Evolutionary conservation across 2,888 invertebrate species (phyloP), one percentile per base, ranked within the genome.

Genomic region (Argyresthia goedartella): DNA sequence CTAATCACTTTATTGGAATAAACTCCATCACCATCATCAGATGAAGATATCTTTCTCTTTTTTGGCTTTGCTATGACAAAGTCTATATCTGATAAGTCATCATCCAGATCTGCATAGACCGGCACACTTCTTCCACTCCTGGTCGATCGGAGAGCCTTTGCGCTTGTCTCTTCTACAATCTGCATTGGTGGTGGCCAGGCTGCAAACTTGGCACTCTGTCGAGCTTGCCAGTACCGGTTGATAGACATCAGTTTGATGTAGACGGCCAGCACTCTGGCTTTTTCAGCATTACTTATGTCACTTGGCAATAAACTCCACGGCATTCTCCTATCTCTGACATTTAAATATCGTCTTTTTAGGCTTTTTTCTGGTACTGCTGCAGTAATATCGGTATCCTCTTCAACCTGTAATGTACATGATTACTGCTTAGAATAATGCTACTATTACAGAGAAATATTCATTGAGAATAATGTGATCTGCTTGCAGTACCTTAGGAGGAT

Each of bases 211-310:
- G 72, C 62, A 25, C 76, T 73, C 55, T 75, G 75, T 49, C 84
- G 69, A 0, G 84, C 84, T 61, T 82, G 80, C 3, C 71, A 69
- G 57, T 86, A 81, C 50, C 63, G 79, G 53, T 81, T 81, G 39
- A 84, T 67, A 10, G 85, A 80, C 81, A 84, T 81, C 15, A 85
- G 62, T 65, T 84, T 82, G 14, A 82, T 76, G 53, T 86, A 85
- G 16, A 81, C 80, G 47, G 84, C 78, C 25, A 86, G 65, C 16
- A 76, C 73, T 8, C 75, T 71, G 13, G 84, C 84, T 60, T 82
- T 82, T 56, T 86, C 82, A 33, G 77, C 72, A 43, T 72, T 73
- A 16, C 76, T 74, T 48, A 84, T 61, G 36, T 70, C 61, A 16
- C 60, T 66, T 1, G 86, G 81, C 36, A 86, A 59, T 10, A 86